Conservation (phyloP, 2,797 vertebrate species). For the Acridotheres tristis region DNA sequence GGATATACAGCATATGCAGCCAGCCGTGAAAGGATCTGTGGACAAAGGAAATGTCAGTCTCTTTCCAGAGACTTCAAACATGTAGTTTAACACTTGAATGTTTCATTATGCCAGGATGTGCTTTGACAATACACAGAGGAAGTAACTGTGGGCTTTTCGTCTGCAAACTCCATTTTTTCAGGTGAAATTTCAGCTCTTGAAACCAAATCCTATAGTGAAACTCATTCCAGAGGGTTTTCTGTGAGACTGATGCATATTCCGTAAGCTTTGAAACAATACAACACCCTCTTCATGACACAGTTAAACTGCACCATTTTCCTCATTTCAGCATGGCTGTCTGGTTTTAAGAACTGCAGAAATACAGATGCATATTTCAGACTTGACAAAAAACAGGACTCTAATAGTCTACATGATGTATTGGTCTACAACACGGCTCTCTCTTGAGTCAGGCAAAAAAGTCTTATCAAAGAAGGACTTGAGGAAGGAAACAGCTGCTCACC, state of each 20-base stretch:
- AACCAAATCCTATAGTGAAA: conserved; percentile 23
- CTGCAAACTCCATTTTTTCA: conserved; percentile 8
- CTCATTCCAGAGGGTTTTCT: background rate
- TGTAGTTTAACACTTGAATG: background rate
- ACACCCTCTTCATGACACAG: rapidly evolving
- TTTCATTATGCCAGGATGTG: background rate
- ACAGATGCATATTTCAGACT: background rate
- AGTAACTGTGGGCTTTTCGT: background rate
- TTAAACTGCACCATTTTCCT: background rate
- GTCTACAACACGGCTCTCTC: background rate
- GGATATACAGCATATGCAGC: background rate
- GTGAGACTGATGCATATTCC: conserved; percentile 35
- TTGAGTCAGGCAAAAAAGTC: background rate
- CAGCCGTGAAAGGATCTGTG: background rate
- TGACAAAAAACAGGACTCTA: background rate
- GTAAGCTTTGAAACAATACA: background rate
- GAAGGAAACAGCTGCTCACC: background rate
- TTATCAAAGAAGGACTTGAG: background rate
- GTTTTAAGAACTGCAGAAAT: background rate
- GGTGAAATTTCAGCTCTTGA: conserved; percentile 41
- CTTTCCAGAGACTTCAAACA: background rate
- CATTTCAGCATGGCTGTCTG: background rate
- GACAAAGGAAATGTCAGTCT: background rate
- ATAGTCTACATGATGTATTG: background rate
- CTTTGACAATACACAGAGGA: background rate